Evolutionary conservation across 1,140 invertebrate species (phyloP), one percentile per base, ranked within the genome.

Genomic region (Whitmania pigra): DNA sequence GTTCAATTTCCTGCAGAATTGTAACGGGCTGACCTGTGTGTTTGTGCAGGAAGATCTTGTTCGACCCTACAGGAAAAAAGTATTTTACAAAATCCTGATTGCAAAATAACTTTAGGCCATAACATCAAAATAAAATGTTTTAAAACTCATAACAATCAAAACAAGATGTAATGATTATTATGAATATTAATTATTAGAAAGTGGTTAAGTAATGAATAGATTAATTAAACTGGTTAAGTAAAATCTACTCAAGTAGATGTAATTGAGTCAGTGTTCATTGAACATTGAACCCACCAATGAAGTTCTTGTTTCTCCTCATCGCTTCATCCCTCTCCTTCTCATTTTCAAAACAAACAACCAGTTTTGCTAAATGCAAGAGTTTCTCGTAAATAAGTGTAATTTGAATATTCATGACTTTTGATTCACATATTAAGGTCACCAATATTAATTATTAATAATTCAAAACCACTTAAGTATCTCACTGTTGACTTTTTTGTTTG

Each of bases 1-100:
- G 15, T 11, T 79, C 78, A 15, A 75, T 15, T 71, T 78, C 78
- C 78, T 78, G 78, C 17, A 75, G 76, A 22, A 73, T 53, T n/a
- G 83, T 76, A 71, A 78, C 74, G 54, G 77, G 75, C 22, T 69
- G 53, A 49, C 27, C 49, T 53, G 29, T 72, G n/a, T 49, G 25
- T 49, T 72, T 72, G 29, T 72, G 72, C 20, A 72, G 63, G 20
- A 69, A 72, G 18, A 72, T 68, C 66, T 72, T 72, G 36, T 72
- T 72, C 7, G 60, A 31, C 29, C 71, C 71, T 49, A 17, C 9
- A 43, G 13, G 15, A 17, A 17, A 15, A 15, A 15, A 49, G 11
- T 17, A 49, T 49, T 15, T 15, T 15, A 49, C 9, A 17, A 49
- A 49, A 49, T 49, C 15, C 5, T 49, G 15, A 49, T 49, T 17